A percentile compares a stretch with the other conserved stretches of the same genome.
Conservation (phyloP, 2,797 vertebrate genomes). For the Gila robusta region DNA sequence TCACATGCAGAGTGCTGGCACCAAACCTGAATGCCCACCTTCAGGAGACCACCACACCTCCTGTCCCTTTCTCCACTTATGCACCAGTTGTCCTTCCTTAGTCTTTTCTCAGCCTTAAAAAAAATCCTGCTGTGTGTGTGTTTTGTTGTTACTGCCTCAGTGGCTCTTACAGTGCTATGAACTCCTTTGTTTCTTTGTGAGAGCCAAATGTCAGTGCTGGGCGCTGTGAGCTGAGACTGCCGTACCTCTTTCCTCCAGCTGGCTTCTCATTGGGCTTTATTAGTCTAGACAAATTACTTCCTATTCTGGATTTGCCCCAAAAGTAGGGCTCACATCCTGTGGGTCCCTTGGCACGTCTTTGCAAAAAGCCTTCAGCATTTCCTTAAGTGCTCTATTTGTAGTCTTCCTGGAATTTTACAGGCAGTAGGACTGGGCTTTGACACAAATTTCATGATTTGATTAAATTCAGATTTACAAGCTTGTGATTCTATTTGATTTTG, state of each 20-base stretch:
- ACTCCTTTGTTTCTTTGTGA: conserved; percentile 54
- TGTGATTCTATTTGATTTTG: not conserved
- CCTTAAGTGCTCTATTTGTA: not conserved
- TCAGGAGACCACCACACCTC: conserved; percentile 27
- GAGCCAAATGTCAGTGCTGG: conserved; percentile 52
- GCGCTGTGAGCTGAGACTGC: conserved; percentile 35
- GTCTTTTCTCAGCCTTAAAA: conserved; percentile 17
- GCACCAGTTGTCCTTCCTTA: not conserved
- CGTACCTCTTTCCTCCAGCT: conserved; percentile 18
- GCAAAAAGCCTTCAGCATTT: not conserved
- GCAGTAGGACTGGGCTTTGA: not conserved
- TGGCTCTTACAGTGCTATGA: conserved; percentile 28
- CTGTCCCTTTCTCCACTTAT: conserved; percentile 16
- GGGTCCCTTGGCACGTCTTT: conserved; percentile 1
- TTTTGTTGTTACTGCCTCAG: conserved; percentile 38
- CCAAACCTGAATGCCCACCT: conserved; percentile 45
- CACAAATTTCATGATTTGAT: not conserved
- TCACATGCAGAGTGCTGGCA: conserved; percentile 39
- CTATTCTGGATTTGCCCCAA: not conserved
- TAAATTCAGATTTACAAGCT: not conserved
- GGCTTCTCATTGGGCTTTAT: conserved; percentile 38
- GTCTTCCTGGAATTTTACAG: not conserved
- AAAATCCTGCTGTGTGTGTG: conserved; percentile 47
- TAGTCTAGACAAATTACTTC: conserved; percentile 20
- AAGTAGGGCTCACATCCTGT: conserved; percentile 33